These are phyloP conservation scores for Nephila pilipes DNA, from an alignment of 1,140 invertebrate genomes.

Conservation along the genomic window DNA sequence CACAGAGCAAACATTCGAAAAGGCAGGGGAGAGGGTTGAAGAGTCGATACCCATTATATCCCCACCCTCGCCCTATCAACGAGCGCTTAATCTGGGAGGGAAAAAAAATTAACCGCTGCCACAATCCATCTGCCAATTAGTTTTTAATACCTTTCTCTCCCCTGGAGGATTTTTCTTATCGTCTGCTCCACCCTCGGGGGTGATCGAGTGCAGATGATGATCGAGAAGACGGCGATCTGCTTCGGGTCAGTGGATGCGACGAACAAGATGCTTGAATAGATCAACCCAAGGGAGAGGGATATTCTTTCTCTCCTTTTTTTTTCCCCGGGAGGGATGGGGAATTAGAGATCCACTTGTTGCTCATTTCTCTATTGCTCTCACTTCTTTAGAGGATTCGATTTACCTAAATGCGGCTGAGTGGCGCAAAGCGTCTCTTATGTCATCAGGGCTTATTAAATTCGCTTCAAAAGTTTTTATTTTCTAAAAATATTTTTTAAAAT, in stretches of 20 bases:
- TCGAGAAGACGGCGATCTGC: constrained; percentile 13
- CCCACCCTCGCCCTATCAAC: not conserved
- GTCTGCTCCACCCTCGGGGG: not conserved
- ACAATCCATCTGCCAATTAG: constrained; percentile 22
- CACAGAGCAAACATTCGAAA: constrained; percentile 1
- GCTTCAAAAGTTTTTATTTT: too few species aligned
- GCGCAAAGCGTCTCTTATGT: too few species aligned
- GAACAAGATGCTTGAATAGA: constrained; percentile 11
- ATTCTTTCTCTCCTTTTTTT: not conserved
- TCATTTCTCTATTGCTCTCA: not conserved
- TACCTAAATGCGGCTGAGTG: too few species aligned
- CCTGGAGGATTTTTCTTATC: not conserved
- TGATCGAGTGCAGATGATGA: not conserved
- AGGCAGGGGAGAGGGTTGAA: not conserved
- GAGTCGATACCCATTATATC: constrained; percentile 35
- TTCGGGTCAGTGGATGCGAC: not conserved
- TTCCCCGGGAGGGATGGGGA: not conserved
- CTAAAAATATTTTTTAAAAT: too few species aligned
- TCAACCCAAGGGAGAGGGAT: not conserved
- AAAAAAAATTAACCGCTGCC: constrained; percentile 13
- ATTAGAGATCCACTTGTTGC: not conserved
- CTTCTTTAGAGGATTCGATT: too few species aligned
- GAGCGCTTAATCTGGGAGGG: not conserved
- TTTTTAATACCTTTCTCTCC: not conserved
- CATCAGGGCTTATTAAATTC: too few species aligned